Base-by-base conservation (phyloP, 2,888 invertebrate species). In the Nemurella pictetii region DNA sequence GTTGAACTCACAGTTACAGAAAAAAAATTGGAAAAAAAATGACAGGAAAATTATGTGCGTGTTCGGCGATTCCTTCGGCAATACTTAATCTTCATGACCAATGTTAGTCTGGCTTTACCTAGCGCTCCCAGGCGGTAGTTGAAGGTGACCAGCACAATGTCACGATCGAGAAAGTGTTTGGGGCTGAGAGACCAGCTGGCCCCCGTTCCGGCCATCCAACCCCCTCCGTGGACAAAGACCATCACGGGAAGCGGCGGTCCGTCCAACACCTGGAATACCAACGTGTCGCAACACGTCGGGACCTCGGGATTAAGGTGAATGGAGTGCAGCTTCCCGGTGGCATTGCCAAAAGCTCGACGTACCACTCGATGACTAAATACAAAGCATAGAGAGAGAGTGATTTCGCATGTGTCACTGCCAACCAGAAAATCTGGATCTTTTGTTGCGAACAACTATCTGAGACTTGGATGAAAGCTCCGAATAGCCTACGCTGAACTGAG, bases 61-160 rank as follows among this genome's bases (percentile, higher is more conserved):
- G 20, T 55, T 55, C 15, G 20, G 3, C 55, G 55, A 55, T 12
- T 55, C 35, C 12, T 35, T 35, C 55, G 55, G 15, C 55, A 55
- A 7, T 55, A 20, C 55, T n/a, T n/a, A n/a, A n/a, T n/a, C n/a
- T n/a, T n/a, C n/a, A n/a, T n/a, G n/a, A n/a, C n/a, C n/a, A n/a
- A n/a, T n/a, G n/a, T n/a, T n/a, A n/a, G n/a, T n/a, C n/a, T n/a
- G n/a, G n/a, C n/a, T n/a, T 12, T 75, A 75, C 75, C 75, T 0
- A 94, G n/a, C 7, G 26, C 75, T 3, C 75, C 75, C 75, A 75
- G 75, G 7, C 25, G 75, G 75, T 28, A 78, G 78, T 78, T 78
- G 78, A 78, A 78, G 30, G 0, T 92, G 91, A 84, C 84, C 26
- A 84, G 36, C 30, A 87, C 81, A 20, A 87, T 26, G 72, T 86